Evolutionary conservation across 2,888 invertebrate species (phyloP).

Genomic region (Mycalesis mineus): DNA sequence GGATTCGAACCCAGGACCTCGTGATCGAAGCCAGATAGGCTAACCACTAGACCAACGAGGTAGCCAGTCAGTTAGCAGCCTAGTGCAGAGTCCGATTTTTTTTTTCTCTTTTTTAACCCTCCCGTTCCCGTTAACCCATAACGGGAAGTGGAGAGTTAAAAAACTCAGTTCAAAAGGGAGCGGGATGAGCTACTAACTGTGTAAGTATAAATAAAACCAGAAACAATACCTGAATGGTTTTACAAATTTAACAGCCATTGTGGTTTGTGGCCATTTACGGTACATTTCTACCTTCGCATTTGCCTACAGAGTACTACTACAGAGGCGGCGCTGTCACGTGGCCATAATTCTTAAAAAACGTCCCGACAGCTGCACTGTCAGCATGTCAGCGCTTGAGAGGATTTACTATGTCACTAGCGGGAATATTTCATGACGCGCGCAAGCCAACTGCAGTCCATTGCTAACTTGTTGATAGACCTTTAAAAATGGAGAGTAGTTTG

Average conservation of each 20-base stretch:
- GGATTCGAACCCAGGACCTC: too few relatives aligned
- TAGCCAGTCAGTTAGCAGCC: too few relatives aligned
- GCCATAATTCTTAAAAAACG: slow-evolving; percentile 65
- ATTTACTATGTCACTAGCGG: slow-evolving; percentile 57
- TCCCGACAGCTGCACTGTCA: slow-evolving; percentile 49
- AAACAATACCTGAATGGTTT: not conserved
- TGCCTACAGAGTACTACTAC: slow-evolving; percentile 29
- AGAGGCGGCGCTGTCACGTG: slow-evolving; percentile 48
- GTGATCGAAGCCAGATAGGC: too few relatives aligned
- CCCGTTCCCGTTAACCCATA: too few relatives aligned
- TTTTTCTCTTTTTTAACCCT: too few relatives aligned
- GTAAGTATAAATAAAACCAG: too few relatives aligned
- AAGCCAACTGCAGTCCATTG: slow-evolving; percentile 2
- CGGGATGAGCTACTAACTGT: too few relatives aligned
- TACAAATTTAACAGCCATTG: slow-evolving; percentile 6
- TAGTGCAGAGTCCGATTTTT: too few relatives aligned
- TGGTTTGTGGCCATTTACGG: slow-evolving; percentile 40
- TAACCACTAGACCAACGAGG: too few relatives aligned
- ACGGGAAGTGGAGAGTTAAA: too few relatives aligned
- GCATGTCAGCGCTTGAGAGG: slow-evolving; percentile 44
- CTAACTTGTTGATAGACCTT: not conserved
- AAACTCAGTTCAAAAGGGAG: too few relatives aligned
- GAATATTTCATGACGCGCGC: slow-evolving; percentile 13
- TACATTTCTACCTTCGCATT: slow-evolving; percentile 43
- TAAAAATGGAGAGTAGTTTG: not conserved